Evolutionary conservation across 2,888 invertebrate species (phyloP).

Genomic region (Caenorhabditis sp.): DNA sequence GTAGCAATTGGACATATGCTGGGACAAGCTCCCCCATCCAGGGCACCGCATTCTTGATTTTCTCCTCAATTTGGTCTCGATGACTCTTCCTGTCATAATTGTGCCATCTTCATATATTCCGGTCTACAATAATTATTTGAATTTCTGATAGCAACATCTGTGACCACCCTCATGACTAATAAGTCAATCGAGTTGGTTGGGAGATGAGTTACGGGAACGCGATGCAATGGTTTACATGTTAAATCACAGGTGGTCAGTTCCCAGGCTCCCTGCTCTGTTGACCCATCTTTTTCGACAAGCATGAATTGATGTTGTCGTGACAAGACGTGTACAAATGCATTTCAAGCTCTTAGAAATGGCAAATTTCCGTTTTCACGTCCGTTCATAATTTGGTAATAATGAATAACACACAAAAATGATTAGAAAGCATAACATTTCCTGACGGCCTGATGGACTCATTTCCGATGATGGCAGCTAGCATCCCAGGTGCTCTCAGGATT

Average conservation of each 20-base stretch:
- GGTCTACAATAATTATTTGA: constrained; percentile 52
- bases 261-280: neutral
- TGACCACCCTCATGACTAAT: constrained; percentile 47
- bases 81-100: constrained; percentile 43
- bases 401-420: constrained; percentile 63
- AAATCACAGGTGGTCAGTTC: constrained; percentile 48
- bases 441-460: constrained; percentile 55
- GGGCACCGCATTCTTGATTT: constrained; percentile 25
- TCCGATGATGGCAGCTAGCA: constrained; percentile 49
- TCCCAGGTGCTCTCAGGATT: constrained; percentile 47
- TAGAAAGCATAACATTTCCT: constrained; percentile 62
- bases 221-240: constrained; percentile 39
- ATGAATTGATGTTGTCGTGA: constrained; percentile 37
- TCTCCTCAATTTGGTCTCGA: constrained; percentile 23
- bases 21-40: neutral
- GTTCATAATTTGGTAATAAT: constrained; percentile 39
- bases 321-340: constrained; percentile 39
- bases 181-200: neutral
- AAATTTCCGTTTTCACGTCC: constrained; percentile 55
- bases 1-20: constrained; percentile 46
- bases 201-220: constrained; percentile 22
- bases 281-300: constrained; percentile 5
- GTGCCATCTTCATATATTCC: constrained; percentile 36
- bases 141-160: constrained; percentile 61
- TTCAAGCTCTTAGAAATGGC: constrained; percentile 50